Evolutionary conservation across 2,797 vertebrate genomes (phyloP).

Genomic region (Anableps anableps): DNA sequence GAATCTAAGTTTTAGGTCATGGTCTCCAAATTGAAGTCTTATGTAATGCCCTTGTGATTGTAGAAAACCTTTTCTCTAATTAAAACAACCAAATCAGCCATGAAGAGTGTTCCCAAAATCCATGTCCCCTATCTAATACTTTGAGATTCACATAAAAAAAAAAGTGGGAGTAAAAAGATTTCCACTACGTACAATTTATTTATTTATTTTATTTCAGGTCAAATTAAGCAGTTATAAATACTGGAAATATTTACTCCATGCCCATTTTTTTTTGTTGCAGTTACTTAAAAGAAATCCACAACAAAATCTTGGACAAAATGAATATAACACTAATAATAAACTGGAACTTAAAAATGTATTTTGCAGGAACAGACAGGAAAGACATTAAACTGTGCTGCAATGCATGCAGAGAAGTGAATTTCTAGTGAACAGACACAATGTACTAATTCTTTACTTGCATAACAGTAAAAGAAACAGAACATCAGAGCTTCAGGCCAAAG

Average conservation of each 20-base stretch:
- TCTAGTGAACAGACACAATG: conserved; percentile 52
- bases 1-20: conserved; percentile 15
- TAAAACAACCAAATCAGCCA: not conserved
- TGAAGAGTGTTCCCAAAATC: not conserved
- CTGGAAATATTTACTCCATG: not conserved
- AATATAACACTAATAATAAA: not conserved
- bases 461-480: conserved; percentile 71
- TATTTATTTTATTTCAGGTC: not conserved
- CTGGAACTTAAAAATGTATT: not conserved
- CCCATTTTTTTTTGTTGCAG: not conserved
- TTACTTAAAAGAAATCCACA: not conserved
- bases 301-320: not conserved
- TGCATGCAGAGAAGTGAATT: conserved; percentile 41
- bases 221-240: not conserved
- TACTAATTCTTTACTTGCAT: conserved; percentile 71
- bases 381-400: conserved; percentile 17
- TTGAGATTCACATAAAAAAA: too few relatives aligned
- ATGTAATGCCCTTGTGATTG: conserved; percentile 12
- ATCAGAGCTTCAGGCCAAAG: conserved; percentile 53
- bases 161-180: not conserved
- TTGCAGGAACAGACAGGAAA: conserved; percentile 28
- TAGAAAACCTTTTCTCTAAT: not conserved
- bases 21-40: conserved; percentile 20
- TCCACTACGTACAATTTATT: not conserved
- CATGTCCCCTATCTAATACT: not conserved